Percentiles rank a stretch among this genome's conserved stretches.
Evolutionary conservation across 2,888 invertebrate species (phyloP).

Genomic region (Ornithoptera priamus): DNA sequence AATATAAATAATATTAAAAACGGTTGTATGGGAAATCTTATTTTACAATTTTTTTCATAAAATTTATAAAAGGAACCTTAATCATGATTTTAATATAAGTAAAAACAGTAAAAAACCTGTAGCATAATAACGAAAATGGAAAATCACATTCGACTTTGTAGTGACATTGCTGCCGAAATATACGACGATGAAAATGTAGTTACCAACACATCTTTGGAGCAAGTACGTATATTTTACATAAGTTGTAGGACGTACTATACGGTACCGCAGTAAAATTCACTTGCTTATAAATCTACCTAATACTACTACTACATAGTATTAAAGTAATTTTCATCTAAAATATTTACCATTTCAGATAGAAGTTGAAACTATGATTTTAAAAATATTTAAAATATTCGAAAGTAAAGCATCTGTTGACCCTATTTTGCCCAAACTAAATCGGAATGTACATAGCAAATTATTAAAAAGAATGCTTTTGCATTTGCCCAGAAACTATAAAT

Average conservation of each 20-base stretch:
- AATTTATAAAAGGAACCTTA: neutral
- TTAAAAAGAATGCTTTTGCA: conserved; percentile 84
- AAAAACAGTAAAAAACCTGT: neutral
- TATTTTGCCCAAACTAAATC: conserved; percentile 81
- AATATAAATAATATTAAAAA: neutral
- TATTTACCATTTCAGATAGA: conserved; percentile 54
- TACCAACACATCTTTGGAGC: conserved; percentile 65
- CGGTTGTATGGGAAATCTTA: neutral
- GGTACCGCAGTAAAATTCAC: neutral
- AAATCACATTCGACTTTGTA: conserved; percentile 59
- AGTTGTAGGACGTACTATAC: neutral
- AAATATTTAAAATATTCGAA: conserved; percentile 66
- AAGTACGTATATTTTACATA: conserved; percentile 49
- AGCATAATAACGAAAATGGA: conserved; percentile 50
- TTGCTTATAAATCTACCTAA: neutral
- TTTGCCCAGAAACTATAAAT: conserved; percentile 87
- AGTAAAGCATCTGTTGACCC: conserved; percentile 67
- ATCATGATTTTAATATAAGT: neutral
- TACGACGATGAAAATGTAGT: conserved; percentile 81
- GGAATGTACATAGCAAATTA: conserved; percentile 82
- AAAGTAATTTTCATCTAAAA: neutral
- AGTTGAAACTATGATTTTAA: conserved; percentile 62
- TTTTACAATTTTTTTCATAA: neutral
- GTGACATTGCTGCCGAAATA: conserved; percentile 60
- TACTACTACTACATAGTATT: too few species aligned